A percentile compares a stretch with the other conserved stretches of the same genome.
Evolutionary conservation across 2,888 invertebrate genomes (phyloP).

Genomic region (Eilema griseolum): DNA sequence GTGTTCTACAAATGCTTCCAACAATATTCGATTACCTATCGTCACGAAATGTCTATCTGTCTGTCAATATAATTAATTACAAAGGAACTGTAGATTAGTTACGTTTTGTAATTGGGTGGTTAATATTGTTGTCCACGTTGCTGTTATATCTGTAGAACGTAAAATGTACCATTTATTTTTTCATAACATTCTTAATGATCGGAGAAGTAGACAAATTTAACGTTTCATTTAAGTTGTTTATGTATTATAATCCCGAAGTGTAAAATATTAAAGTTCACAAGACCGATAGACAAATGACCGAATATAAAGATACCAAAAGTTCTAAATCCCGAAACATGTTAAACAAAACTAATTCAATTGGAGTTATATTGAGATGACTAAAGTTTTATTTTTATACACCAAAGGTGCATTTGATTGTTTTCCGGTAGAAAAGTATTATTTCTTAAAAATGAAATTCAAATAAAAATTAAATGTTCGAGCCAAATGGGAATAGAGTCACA

Average conservation of each 20-base stretch:
- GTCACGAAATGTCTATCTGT: constrained; percentile 48
- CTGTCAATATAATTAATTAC: constrained; percentile 34
- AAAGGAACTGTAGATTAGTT: constrained; percentile 3
- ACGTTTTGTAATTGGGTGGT: constrained; percentile 21
- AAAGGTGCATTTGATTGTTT: neutral
- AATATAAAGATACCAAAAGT: too few species aligned
- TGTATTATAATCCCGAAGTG: too few species aligned
- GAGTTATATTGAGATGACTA: too few species aligned
- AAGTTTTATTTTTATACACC: too few species aligned
- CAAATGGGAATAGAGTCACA: too few species aligned
- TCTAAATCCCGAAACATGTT: too few species aligned
- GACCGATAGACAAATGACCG: too few species aligned
- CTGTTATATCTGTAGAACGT: neutral
- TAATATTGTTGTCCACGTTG: neutral
- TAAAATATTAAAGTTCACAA: too few species aligned
- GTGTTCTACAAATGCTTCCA: constrained; percentile 22
- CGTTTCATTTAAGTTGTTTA: too few species aligned
- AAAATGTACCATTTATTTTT: neutral
- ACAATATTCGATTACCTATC: constrained; percentile 33
- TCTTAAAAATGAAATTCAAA: neutral
- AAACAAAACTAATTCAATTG: too few species aligned
- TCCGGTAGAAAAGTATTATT: neutral
- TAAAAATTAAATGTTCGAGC: neutral
- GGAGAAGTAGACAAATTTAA: too few species aligned
- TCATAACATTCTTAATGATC: too few species aligned